Evolutionary conservation across 2,797 vertebrate species (phyloP).

Genomic region (Ctenosaura bakeri): DNA sequence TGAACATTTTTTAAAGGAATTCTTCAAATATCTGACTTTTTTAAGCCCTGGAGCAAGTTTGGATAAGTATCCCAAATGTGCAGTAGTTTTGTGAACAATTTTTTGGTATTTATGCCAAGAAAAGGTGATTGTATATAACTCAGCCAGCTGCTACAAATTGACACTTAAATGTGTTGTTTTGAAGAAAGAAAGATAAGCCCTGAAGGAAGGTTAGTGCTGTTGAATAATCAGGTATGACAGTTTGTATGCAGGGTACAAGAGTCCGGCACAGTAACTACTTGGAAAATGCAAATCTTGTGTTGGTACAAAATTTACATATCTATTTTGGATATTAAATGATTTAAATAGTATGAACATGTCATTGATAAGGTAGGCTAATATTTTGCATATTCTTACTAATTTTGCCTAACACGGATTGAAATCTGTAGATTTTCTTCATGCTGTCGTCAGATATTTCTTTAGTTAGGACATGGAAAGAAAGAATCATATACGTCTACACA

Average conservation of each 20-base stretch:
- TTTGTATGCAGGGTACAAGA: neutral
- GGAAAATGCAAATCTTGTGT: neutral
- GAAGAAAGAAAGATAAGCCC: neutral
- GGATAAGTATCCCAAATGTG: neutral
- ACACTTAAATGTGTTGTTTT: neutral
- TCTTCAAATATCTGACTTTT: neutral
- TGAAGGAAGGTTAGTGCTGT: neutral
- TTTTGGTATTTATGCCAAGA: neutral
- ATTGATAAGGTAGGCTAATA: neutral
- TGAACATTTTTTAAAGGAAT: conserved; percentile 9
- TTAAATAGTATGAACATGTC: neutral
- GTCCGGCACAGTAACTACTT: neutral
- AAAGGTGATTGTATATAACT: neutral
- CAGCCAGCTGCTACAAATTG: neutral
- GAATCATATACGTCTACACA: too few species aligned
- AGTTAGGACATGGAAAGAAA: neutral
- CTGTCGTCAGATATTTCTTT: neutral
- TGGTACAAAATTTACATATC: neutral
- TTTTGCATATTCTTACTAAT: neutral
- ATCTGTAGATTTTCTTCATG: neutral
- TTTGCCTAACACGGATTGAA: neutral
- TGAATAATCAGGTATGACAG: neutral
- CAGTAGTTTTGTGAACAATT: neutral
- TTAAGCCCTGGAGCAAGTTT: neutral
- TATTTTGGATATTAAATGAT: neutral